These are phyloP conservation scores for Drosophila sechellia DNA, from an alignment of 1,140 invertebrate species.

Conservation along the genomic window DNA sequence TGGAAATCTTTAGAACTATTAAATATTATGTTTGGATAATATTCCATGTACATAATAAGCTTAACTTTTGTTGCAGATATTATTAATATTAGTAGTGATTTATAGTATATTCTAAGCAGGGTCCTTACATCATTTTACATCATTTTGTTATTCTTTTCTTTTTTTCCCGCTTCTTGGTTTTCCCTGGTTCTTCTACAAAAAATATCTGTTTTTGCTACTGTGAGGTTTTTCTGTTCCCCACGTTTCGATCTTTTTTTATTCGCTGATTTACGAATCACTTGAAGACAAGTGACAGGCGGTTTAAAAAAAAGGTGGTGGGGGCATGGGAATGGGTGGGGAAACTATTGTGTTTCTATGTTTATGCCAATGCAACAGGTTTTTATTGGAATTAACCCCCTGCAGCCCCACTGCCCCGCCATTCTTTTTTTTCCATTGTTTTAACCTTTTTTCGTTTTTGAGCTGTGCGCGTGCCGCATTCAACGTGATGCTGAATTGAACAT, in stretches of 20 bases:
- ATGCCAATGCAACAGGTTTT: constrained; percentile 67
- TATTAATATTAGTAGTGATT: not conserved
- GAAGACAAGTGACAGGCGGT: constrained; percentile 4
- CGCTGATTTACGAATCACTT: constrained; percentile 59
- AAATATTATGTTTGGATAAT: not conserved
- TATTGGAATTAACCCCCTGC: constrained; percentile 17
- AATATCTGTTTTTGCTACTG: constrained; percentile 12
- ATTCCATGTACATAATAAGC: no score
- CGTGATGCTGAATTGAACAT: constrained; percentile 48
- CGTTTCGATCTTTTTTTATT: constrained; percentile 30
- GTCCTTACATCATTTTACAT: constrained; percentile 19
- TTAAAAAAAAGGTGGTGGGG: no score
- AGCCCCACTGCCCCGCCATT: not conserved
- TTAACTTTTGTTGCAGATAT: no score
- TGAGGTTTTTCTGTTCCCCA: constrained; percentile 22
- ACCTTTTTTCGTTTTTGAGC: constrained; percentile 17
- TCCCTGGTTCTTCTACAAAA: not conserved
- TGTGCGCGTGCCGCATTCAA: constrained; percentile 66
- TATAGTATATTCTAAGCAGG: not conserved
- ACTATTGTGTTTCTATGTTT: constrained; percentile 49
- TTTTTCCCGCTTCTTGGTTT: constrained; percentile 34
- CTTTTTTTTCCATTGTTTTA: not conserved
- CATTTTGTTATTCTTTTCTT: constrained; percentile 28
- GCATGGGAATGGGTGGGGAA: not conserved
- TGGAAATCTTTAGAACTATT: no score